Evolutionary conservation across 2,888 invertebrate species (phyloP).

Genomic region (Sphinx pinastri): DNA sequence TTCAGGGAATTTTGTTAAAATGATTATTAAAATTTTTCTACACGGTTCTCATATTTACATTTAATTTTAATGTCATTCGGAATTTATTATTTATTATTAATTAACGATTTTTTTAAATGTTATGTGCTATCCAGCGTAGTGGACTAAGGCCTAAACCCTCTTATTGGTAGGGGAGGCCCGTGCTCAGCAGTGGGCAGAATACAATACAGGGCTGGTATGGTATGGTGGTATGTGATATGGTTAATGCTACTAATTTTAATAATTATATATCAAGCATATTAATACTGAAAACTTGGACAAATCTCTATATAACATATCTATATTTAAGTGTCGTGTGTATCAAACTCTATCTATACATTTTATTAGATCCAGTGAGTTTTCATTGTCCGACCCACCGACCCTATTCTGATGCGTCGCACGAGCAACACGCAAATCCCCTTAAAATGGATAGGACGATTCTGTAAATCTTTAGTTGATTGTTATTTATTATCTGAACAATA

Average conservation of each 20-base stretch:
- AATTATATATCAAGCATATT: no score
- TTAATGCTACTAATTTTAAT: no score
- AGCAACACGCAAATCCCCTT: constrained; percentile 72
- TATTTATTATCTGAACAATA: constrained; percentile 77
- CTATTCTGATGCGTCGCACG: constrained; percentile 71
- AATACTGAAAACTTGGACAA: not conserved
- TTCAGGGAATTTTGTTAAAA: not conserved
- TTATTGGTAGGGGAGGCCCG: no score
- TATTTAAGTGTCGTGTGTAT: no score
- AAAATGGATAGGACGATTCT: constrained; percentile 78
- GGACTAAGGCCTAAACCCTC: no score
- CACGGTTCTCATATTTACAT: not conserved
- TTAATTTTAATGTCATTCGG: not conserved
- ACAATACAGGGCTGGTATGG: no score
- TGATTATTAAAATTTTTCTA: constrained; percentile 1
- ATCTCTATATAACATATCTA: not conserved
- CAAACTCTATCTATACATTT: constrained; percentile 34
- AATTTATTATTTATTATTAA: not conserved
- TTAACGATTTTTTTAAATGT: no score
- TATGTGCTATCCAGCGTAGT: no score
- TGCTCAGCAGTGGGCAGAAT: no score
- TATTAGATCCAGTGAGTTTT: constrained; percentile 39
- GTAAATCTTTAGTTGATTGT: constrained; percentile 78
- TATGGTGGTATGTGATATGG: no score
- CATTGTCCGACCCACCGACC: constrained; percentile 51